phyloP scores from a whole-genome alignment of 35 echinoderm and acorn worm species.

The Heliocidaris tuberculata region DNA sequence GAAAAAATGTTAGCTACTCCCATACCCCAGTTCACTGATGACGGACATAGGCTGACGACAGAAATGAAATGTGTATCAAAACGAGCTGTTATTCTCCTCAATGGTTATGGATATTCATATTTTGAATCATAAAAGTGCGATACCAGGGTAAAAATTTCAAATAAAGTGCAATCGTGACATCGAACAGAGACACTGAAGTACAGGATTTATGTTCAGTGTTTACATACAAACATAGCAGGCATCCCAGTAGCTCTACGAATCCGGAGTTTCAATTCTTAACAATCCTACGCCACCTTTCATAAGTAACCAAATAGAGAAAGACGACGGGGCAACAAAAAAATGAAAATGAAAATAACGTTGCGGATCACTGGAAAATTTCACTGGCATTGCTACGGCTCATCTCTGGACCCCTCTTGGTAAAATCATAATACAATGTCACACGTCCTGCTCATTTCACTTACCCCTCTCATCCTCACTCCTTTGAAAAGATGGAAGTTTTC shows the following conservation, averaged over 20 bases:
- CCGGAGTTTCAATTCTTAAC: background rate
- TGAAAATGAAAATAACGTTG: background rate
- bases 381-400: background rate
- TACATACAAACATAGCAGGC: constrained; percentile 1
- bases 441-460: background rate
- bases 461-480: background rate
- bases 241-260: background rate
- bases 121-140: background rate
- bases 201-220: background rate
- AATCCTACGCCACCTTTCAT: background rate
- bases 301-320: background rate
- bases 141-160: background rate
- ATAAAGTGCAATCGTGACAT: background rate
- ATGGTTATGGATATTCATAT: background rate
- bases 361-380: background rate
- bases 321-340: background rate
- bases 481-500: background rate
- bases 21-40: background rate
- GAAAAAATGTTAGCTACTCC: background rate
- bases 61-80: background rate
- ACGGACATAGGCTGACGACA: background rate
- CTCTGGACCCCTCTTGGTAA: background rate
- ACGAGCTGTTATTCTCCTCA: background rate
- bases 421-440: background rate
- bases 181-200: background rate